These are phyloP conservation scores for Cataglyphis albicans DNA, from an alignment of 2,888 invertebrate genomes.

Conservation along the genomic window DNA sequence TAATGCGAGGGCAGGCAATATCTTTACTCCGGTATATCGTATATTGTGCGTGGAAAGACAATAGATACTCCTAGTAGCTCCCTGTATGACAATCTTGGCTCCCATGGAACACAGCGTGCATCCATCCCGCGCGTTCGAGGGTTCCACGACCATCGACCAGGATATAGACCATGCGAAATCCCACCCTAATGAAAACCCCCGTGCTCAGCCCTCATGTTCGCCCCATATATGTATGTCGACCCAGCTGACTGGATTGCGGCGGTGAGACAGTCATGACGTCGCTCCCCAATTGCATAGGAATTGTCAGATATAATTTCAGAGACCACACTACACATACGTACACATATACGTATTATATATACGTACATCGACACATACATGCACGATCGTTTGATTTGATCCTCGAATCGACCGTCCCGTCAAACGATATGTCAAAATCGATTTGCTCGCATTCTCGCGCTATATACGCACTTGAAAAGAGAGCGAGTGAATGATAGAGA, in stretches of 20 bases:
- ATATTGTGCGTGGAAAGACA: slow-evolving; percentile 48
- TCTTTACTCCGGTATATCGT: slow-evolving; percentile 28
- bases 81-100: slow-evolving; percentile 52
- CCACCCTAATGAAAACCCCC: slow-evolving; percentile 62
- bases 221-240: slow-evolving; percentile 55
- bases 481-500: neutral
- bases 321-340: neutral
- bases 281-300: slow-evolving; percentile 62
- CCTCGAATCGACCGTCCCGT: slow-evolving; percentile 31
- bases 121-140: slow-evolving; percentile 48
- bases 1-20: slow-evolving; percentile 32
- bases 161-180: slow-evolving; percentile 52
- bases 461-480: neutral
- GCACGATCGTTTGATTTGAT: slow-evolving; percentile 67
- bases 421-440: slow-evolving; percentile 33
- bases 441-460: neutral
- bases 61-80: slow-evolving; percentile 49
- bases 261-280: slow-evolving; percentile 53
- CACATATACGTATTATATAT: neutral
- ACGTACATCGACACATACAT: neutral
- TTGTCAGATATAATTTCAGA: slow-evolving; percentile 61
- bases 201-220: slow-evolving; percentile 27
- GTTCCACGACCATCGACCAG: slow-evolving; percentile 33
- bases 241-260: slow-evolving; percentile 60
- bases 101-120: slow-evolving; percentile 32